phyloP scores from a whole-genome alignment of 2,113 vertebrate species.

The Symphodus melops region DNA sequence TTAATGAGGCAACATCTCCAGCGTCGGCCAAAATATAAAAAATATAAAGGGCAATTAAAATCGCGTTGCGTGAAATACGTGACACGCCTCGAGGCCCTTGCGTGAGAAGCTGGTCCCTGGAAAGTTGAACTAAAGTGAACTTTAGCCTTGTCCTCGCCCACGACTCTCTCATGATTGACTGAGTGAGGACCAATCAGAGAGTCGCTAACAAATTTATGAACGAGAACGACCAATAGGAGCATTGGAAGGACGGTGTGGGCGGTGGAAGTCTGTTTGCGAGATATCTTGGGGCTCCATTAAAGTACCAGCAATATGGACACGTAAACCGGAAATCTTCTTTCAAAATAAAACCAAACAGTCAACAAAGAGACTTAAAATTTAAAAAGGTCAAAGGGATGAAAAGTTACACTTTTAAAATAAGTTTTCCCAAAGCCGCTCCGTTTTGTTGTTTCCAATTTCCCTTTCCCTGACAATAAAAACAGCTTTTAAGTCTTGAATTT shows the following conservation, averaged over 20 bases:
- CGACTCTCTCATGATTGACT: neutral
- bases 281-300: neutral
- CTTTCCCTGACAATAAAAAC: no score
- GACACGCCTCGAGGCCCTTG: neutral
- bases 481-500: no score
- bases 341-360: conserved; percentile 26
- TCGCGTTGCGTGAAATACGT: neutral
- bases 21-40: neutral
- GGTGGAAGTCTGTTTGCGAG: neutral
- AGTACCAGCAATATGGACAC: accelerated
- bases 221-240: conserved; percentile 16
- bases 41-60: neutral
- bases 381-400: no score
- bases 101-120: conserved; percentile 60
- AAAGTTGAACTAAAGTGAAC: conserved; percentile 47
- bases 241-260: neutral
- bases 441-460: no score
- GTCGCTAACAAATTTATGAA: accelerated
- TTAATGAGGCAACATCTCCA: neutral
- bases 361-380: no score
- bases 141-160: conserved; percentile 34
- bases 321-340: neutral
- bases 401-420: no score
- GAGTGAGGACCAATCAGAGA: conserved; percentile 14
- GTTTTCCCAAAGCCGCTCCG: no score